Base-by-base conservation (phyloP, 1,140 invertebrate species). In the Chlorops oryzae region DNA sequence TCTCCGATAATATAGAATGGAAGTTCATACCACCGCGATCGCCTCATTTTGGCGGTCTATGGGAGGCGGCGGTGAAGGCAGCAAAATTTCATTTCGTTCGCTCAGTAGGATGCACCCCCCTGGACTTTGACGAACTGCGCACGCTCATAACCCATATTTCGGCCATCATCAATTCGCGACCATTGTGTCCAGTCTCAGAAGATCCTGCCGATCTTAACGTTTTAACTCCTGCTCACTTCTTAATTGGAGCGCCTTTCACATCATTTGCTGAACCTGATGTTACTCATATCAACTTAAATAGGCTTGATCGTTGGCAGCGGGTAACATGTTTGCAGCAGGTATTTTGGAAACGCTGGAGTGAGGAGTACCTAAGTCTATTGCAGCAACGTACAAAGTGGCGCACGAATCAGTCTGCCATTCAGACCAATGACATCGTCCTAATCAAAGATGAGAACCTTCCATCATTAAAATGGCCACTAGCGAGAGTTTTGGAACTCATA, bases 231-330 rank as follows among this genome's bases (percentile, higher is more conserved):
- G 43, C 37, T 17, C 51, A 52, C 27, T 47, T 42, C 15, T 34
- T 47, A 17, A 41, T 47, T n/a, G 51, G 69, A 5, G 40, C 52
- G 18, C 53, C 62, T 3, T 46, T 73, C 17, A 58, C 51, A n/a
- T 22, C 49, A 9, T 10, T 58, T 10, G 62, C 63, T n/a, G 59
- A 65, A 50, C 59, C 62, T 25, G 22, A 47, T 25, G n/a, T 43
- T 3, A 52, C 44, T 4, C n/a, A 23, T n/a, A 21, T 52, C 6
- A 43, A 52, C 24, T 35, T 47, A n/a, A 43, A 35, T 44, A 38
- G n/a, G 2, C 27, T 52, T 9, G 34, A 25, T 5, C 18, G 51
- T 20, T 47, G 45, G 45, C 44, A 47, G n/a, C 44, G 39, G 3
- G 28, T 47, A 3, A 21, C n/a, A 5, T 20, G 21, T 23, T 35